A percentile compares a stretch with the other conserved stretches of the same genome.
These are phyloP conservation scores for Procambarus virginalis DNA, from an alignment of 1,140 invertebrate species.

Conservation along the genomic window DNA sequence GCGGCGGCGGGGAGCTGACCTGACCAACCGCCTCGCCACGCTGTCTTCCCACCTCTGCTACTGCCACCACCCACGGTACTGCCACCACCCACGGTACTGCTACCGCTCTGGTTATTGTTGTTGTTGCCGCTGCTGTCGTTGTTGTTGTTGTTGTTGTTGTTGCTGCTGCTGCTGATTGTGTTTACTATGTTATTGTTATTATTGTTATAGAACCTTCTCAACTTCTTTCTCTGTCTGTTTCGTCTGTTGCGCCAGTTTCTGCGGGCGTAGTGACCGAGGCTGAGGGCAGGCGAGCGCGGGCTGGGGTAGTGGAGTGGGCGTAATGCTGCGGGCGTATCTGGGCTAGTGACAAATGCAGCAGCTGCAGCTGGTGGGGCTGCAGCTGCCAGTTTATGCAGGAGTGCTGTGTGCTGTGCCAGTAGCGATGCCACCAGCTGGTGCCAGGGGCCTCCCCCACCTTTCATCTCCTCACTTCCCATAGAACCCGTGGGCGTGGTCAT, in stretches of 20 bases:
- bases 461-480: neutral
- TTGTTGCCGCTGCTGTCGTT: neutral
- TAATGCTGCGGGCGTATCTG: neutral
- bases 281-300: slow-evolving; percentile 38
- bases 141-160: neutral
- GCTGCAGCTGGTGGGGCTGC: slow-evolving; percentile 36
- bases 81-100: neutral
- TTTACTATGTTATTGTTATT: neutral
- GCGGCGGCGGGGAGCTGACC: neutral
- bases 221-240: slow-evolving; percentile 64
- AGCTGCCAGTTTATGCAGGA: slow-evolving; percentile 67
- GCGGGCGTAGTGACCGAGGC: slow-evolving; percentile 55
- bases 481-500: slow-evolving; percentile 37
- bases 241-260: slow-evolving; percentile 67
- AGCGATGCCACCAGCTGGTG: slow-evolving; percentile 66
- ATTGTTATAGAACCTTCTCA: slow-evolving; percentile 50
- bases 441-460: slow-evolving; percentile 47
- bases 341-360: neutral
- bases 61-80: too few species aligned
- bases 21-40: neutral
- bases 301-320: neutral
- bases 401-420: slow-evolving; percentile 67
- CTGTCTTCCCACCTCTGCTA: neutral
- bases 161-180: neutral
- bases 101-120: neutral